Base-by-base conservation (phyloP, 2,888 invertebrate species). In the Standfussiana lucernea region DNA sequence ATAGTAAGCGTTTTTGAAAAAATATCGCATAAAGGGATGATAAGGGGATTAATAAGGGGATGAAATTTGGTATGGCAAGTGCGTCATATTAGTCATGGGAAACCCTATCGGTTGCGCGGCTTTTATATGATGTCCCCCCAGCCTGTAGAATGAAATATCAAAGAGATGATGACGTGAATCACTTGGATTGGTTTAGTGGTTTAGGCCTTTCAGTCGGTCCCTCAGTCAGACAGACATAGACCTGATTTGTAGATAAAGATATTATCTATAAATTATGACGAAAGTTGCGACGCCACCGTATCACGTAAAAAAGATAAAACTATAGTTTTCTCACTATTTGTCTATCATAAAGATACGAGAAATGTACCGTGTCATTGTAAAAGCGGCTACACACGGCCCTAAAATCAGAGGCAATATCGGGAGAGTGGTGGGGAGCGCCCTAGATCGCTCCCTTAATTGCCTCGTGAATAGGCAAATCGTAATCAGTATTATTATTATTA, bases 271-370 rank as follows among this genome's bases (percentile, higher is more conserved):
- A 56, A 59, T 76, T 69, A 28, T 37, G 50, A 50, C 28, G n/a
- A 1, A 15, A 61, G n/a, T 50, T n/a, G 47, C n/a, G 40, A 50
- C 35, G 35, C 32, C 56, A 47, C 32, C 32, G 21, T 50, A 18
- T 10, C 35, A 50, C 68, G 69, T 61, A 42, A 69, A 68, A 37
- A 68, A 28, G 47, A 61, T 68, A 68, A 69, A 35, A 50, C 1
- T 40, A 35, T 77, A 40, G 59, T 77, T 77, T 59, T 32, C 47
- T 50, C 21, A 59, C 47, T 66, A 59, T 59, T 18, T 69, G 11
- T 42, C n/a, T 62, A 42, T 28, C 11, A 32, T 11, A 53, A 50
- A 62, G 71, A 45, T 71, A 40, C 28, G 35, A 18, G 35, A 42
- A 72, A 53, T 13, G 0, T 37, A 42, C 37, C 45, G 53, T 37